These are phyloP conservation scores for Phalloptychus januarius DNA, from an alignment of 2,797 vertebrate genomes.

Conservation along the genomic window DNA sequence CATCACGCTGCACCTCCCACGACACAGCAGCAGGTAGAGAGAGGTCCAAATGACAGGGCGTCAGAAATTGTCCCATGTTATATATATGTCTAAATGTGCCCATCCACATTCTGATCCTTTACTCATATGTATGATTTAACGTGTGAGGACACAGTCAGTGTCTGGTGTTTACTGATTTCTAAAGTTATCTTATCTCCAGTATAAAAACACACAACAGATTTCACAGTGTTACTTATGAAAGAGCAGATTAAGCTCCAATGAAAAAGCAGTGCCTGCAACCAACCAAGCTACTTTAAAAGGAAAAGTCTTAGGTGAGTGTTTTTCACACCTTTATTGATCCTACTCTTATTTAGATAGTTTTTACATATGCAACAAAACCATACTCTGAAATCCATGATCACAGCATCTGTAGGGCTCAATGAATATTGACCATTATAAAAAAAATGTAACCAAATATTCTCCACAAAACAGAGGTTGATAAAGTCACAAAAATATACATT, in stretches of 20 bases:
- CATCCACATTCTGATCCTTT: not conserved
- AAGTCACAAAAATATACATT: not conserved
- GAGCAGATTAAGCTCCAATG: not conserved
- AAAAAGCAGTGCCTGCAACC: not conserved
- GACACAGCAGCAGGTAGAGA: slow-evolving; percentile 31
- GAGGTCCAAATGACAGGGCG: not conserved
- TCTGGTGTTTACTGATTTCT: not conserved
- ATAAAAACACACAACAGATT: not conserved
- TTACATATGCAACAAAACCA: not conserved
- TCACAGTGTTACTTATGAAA: not conserved
- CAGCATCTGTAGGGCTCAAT: not conserved
- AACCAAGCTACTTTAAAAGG: not conserved
- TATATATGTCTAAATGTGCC: not conserved
- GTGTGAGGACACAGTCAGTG: not conserved
- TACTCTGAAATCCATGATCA: not conserved
- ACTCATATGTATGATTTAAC: not conserved
- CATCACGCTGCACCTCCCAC: slow-evolving; percentile 15
- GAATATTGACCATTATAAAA: not conserved
- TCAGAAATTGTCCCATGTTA: not conserved
- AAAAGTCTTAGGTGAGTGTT: not conserved
- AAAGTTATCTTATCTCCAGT: not conserved
- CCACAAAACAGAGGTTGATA: not conserved
- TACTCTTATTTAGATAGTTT: not conserved
- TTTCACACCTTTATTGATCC: not conserved
- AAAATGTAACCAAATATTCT: not conserved